Conservation (phyloP, 2,797 vertebrate genomes). For the Scomberomorus guttatus region DNA sequence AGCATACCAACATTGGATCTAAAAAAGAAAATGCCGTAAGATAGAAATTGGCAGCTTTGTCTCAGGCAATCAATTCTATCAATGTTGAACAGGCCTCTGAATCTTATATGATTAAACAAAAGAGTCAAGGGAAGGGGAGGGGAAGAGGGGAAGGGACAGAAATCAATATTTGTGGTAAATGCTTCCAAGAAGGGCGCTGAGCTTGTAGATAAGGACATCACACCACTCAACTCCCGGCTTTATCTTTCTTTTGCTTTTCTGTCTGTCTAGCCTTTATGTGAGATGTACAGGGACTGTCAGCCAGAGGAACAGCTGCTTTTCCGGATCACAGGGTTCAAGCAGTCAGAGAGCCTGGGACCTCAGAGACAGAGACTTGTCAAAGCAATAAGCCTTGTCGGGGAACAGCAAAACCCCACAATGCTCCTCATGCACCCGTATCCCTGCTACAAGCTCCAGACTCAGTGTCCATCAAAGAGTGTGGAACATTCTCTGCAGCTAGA, state of each 20-base stretch:
- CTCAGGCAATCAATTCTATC: conserved; percentile 73
- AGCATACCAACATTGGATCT: conserved; percentile 53
- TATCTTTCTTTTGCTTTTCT: conserved; percentile 19
- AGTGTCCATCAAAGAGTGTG: conserved; percentile 46
- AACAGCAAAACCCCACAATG: conserved; percentile 46
- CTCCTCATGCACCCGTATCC: conserved; percentile 32
- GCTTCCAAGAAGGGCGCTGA: conserved; percentile 56
- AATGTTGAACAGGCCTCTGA: conserved; percentile 72
- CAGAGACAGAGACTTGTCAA: conserved; percentile 70
- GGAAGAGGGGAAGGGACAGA: conserved; percentile 5
- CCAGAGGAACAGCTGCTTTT: conserved; percentile 50
- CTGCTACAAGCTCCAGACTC: conserved; percentile 32
- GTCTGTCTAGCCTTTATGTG: conserved; percentile 34
- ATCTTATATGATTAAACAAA: conserved; percentile 80
- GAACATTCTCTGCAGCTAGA: not conserved
- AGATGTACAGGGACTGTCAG: conserved; percentile 55
- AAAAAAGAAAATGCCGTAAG: conserved; percentile 56
- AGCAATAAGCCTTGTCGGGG: conserved; percentile 71
- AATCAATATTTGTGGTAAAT: conserved; percentile 77
- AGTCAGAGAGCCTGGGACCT: conserved; percentile 62
- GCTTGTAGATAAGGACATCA: conserved; percentile 70
- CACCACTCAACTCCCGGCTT: conserved; percentile 28
- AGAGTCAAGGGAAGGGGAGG: conserved; percentile 18
- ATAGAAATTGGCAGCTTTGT: conserved; percentile 79
- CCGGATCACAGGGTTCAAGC: conserved; percentile 70